Conservation (phyloP, 2,113 vertebrate species). For the Sylvilagus bachmani region DNA sequence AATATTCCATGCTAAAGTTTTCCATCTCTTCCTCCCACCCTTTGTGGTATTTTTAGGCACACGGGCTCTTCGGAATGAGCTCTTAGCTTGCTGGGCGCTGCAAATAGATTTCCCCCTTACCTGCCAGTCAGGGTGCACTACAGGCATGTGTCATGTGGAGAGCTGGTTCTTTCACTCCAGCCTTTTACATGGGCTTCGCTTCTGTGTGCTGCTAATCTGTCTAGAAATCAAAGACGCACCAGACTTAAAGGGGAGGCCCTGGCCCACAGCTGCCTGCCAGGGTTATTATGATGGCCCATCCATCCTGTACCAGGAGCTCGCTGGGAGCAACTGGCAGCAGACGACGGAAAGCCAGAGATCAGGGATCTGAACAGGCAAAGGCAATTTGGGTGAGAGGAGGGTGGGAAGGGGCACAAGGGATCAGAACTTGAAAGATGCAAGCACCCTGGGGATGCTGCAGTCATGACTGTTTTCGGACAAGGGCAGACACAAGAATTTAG, state of each 20-base stretch:
- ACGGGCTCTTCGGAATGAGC: conserved; percentile 69
- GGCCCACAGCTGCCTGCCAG: conserved; percentile 63
- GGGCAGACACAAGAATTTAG: conserved; percentile 58
- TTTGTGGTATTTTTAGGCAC: conserved; percentile 80
- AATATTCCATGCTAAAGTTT: conserved; percentile 78
- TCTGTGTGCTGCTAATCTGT: conserved; percentile 77
- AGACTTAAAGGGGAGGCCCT: conserved; percentile 77
- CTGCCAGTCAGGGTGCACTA: conserved; percentile 78
- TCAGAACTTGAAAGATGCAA: conserved; percentile 73
- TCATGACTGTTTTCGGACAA: conserved; percentile 47
- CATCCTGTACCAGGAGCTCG: conserved; percentile 54
- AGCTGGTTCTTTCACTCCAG: conserved; percentile 71
- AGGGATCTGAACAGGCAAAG: conserved; percentile 74
- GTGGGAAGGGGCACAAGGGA: conserved; percentile 74
- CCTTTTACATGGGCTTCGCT: conserved; percentile 55
- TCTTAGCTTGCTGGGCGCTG: conserved; percentile 74
- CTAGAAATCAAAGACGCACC: conserved; percentile 79
- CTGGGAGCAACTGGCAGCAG: conserved; percentile 69
- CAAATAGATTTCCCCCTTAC: conserved; percentile 80
- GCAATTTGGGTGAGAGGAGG: conserved; percentile 68
- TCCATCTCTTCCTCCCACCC: conserved; percentile 59
- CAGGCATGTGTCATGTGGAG: conserved; percentile 75
- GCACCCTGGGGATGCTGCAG: conserved; percentile 63
- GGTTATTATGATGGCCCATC: conserved; percentile 74
- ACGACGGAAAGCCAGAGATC: conserved; percentile 76